Conservation (phyloP, 2,888 invertebrate species). For the Apodemia duryi region DNA sequence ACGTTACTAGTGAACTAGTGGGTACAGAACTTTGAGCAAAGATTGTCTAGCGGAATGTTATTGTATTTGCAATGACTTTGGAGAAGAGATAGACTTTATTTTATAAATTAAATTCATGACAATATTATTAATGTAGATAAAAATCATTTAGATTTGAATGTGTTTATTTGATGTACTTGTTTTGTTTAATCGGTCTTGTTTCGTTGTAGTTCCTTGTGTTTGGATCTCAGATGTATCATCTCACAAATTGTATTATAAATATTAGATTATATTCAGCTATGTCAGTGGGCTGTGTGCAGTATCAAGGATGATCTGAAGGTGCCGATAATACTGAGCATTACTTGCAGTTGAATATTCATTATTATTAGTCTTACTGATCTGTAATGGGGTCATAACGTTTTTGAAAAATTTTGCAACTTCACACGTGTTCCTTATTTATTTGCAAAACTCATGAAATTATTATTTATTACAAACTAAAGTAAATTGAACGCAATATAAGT, state of each 20-base stretch:
- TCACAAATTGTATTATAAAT: conserved; percentile 47
- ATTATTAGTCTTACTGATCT: not conserved
- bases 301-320: too few species aligned
- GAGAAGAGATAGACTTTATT: conserved; percentile 29
- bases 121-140: conserved; percentile 54
- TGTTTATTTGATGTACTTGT: conserved; percentile 28
- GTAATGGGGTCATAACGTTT: not conserved
- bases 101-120: conserved; percentile 58
- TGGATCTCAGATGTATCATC: conserved; percentile 64
- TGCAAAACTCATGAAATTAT: too few species aligned
- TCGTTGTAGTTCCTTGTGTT: conserved; percentile 55
- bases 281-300: not conserved
- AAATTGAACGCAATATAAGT: too few species aligned
- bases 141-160: conserved; percentile 34
- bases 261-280: conserved; percentile 34
- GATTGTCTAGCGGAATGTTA: not conserved
- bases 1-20: not conserved
- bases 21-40: not conserved
- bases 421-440: too few species aligned
- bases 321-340: not conserved
- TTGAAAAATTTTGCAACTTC: too few species aligned
- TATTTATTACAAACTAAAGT: too few species aligned
- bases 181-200: conserved; percentile 35
- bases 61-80: not conserved
- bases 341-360: not conserved